Percentiles rank a stretch among this genome's conserved stretches.
Conservation (phyloP, 2,797 vertebrate genomes). For the Agapornis canus region DNA sequence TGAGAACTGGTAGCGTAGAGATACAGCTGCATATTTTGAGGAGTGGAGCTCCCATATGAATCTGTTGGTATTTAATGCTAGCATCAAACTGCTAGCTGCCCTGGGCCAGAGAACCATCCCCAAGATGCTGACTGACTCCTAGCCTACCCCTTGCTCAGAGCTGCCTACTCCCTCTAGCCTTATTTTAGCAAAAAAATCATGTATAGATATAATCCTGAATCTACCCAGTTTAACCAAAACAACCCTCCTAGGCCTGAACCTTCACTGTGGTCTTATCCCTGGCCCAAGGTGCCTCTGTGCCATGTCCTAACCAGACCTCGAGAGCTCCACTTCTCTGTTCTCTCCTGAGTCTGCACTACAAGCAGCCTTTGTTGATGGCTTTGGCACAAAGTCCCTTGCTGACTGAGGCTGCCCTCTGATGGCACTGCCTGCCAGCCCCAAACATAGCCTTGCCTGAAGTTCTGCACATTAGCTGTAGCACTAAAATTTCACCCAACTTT, state of each 20-base stretch:
- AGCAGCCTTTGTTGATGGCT: neutral
- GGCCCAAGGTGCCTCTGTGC: neutral
- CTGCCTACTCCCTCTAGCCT: neutral
- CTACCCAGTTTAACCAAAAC: neutral
- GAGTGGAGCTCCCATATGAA: neutral
- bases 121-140: neutral
- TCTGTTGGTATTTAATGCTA: neutral
- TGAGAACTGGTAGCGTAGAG: neutral
- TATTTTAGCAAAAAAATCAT: neutral
- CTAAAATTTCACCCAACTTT: neutral
- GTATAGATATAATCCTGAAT: neutral
- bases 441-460: neutral
- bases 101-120: neutral
- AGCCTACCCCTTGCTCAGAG: neutral
- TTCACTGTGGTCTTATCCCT: neutral
- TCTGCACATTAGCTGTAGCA: rapidly evolving
- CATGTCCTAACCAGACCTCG: neutral
- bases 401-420: neutral
- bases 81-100: neutral
- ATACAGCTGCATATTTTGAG: neutral
- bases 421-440: neutral
- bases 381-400: neutral
- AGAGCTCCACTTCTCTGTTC: neutral
- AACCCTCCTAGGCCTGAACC: neutral
- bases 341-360: neutral